Conservation (phyloP, 2,888 invertebrate genomes). For the Erynnis tages region DNA sequence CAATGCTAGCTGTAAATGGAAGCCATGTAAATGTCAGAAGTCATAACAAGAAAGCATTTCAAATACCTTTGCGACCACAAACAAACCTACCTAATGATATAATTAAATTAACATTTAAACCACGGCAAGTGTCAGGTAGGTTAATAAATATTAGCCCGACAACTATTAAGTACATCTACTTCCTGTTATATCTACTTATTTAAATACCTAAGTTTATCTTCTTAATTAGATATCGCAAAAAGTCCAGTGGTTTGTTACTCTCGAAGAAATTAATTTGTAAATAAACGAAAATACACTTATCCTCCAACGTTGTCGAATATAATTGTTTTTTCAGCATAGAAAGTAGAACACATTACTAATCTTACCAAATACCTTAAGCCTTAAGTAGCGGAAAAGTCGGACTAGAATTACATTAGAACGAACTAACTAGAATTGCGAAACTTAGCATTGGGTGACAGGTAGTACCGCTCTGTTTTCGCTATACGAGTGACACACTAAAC, state of each 20-base stretch:
- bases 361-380: slow-evolving; percentile 16
- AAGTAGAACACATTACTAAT: slow-evolving; percentile 18
- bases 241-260: no score
- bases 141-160: background rate
- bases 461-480: slow-evolving; percentile 27
- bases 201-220: no score
- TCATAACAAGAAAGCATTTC: slow-evolving; percentile 50
- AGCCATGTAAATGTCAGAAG: slow-evolving; percentile 61
- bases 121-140: background rate
- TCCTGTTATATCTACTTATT: no score
- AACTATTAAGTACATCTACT: no score
- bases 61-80: slow-evolving; percentile 19
- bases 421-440: slow-evolving; percentile 14
- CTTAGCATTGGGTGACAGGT: slow-evolving; percentile 30
- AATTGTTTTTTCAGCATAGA: background rate
- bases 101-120: slow-evolving; percentile 23
- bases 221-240: no score
- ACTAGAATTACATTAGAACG: slow-evolving; percentile 8
- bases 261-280: no score
- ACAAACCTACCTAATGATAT: slow-evolving; percentile 13
- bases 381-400: slow-evolving; percentile 11
- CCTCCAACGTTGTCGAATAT: no score
- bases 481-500: slow-evolving; percentile 12
- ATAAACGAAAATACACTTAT: no score
- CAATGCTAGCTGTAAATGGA: slow-evolving; percentile 34